phyloP scores from a whole-genome alignment of 2,888 invertebrate genomes.

The Eilema sororculum region DNA sequence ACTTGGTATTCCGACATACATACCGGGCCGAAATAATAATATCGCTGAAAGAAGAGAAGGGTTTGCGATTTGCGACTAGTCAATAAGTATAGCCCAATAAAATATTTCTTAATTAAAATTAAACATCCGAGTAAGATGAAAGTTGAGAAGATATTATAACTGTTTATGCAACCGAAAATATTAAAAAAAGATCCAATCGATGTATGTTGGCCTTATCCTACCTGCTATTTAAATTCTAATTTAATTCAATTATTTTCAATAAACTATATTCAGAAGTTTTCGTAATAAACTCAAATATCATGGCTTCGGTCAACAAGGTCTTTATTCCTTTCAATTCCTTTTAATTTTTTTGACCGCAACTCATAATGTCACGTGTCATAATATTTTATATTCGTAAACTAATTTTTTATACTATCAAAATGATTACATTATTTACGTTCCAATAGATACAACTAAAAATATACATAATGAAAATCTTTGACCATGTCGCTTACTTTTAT shows the following conservation, averaged over 20 bases:
- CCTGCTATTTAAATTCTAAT: too few relatives aligned
- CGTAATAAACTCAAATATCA: background rate
- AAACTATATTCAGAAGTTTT: background rate
- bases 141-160: background rate
- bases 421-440: background rate
- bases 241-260: too few relatives aligned
- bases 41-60: too few relatives aligned
- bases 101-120: too few relatives aligned
- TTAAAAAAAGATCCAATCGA: background rate
- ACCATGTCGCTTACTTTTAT: background rate
- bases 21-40: too few relatives aligned
- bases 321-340: background rate
- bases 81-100: too few relatives aligned
- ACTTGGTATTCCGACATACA: too few relatives aligned
- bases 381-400: background rate
- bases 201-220: background rate
- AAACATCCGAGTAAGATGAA: too few relatives aligned
- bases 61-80: too few relatives aligned
- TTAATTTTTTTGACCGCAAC: background rate
- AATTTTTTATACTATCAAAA: background rate
- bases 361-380: background rate
- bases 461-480: conserved; percentile 9
- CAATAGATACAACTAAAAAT: conserved; percentile 1
- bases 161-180: too few relatives aligned
- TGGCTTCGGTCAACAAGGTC: background rate